phyloP scores from a whole-genome alignment of 1,140 invertebrate species.

The Sitobion miscanthi region DNA sequence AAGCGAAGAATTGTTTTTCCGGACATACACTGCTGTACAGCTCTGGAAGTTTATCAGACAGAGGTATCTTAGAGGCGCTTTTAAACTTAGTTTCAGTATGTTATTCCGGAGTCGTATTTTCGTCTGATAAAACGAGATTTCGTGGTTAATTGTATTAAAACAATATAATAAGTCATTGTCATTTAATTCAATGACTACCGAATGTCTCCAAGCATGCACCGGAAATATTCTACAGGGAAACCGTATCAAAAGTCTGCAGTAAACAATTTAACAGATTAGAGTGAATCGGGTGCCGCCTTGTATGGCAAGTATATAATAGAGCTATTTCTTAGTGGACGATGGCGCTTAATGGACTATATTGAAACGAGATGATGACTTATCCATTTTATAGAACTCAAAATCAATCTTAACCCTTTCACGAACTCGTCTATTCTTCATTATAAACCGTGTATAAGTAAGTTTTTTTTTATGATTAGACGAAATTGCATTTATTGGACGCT shows the following conservation, averaged over 20 bases:
- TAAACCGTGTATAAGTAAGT: background rate
- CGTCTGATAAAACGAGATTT: background rate
- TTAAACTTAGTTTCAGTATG: constrained; percentile 24
- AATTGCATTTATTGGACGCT: background rate
- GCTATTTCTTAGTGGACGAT: background rate
- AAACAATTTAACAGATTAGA: background rate
- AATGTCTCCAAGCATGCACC: background rate
- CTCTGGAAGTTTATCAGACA: constrained; percentile 19
- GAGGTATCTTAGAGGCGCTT: constrained; percentile 21
- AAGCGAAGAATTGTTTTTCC: constrained; percentile 33
- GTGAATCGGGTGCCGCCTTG: background rate
- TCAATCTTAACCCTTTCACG: background rate
- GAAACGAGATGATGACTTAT: background rate
- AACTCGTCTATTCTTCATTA: background rate
- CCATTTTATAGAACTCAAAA: background rate
- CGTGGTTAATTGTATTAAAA: constrained; percentile 13
- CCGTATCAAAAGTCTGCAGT: background rate
- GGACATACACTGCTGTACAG: background rate
- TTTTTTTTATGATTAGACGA: background rate
- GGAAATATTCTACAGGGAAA: background rate
- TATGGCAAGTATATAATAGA: background rate
- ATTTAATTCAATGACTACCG: constrained; percentile 7
- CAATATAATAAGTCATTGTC: constrained; percentile 7
- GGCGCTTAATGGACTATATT: background rate
- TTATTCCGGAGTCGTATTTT: background rate